Conservation (phyloP, 2,888 invertebrate species). For the Euclidia mi region DNA sequence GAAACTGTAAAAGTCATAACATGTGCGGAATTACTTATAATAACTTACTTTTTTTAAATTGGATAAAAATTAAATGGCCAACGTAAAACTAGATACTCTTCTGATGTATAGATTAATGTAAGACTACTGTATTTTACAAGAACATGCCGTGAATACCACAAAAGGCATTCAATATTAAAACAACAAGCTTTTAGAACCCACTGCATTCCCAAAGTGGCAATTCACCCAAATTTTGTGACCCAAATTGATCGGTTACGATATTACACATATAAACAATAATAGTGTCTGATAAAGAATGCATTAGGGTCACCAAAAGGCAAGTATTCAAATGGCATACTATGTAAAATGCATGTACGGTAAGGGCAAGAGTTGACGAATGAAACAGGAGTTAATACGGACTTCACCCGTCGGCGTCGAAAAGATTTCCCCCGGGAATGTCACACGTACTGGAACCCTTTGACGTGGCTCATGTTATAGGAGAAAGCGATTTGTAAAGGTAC, state of each 20-base stretch:
- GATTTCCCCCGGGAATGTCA: slow-evolving; percentile 81
- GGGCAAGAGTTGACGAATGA: slow-evolving; percentile 81
- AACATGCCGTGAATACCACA: too few species aligned
- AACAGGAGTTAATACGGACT: slow-evolving; percentile 82
- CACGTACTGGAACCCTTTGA: slow-evolving; percentile 65
- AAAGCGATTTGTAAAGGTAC: not conserved
- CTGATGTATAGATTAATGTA: too few species aligned
- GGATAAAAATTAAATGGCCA: too few species aligned
- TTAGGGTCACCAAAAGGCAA: slow-evolving; percentile 53
- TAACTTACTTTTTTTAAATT: too few species aligned
- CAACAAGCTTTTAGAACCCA: slow-evolving; percentile 3
- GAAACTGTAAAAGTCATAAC: too few species aligned
- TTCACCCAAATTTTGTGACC: slow-evolving; percentile 14
- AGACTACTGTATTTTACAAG: too few species aligned
- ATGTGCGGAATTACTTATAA: too few species aligned
- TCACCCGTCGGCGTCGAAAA: slow-evolving; percentile 82
- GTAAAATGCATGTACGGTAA: slow-evolving; percentile 74
- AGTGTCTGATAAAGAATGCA: slow-evolving; percentile 39
- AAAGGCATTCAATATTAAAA: too few species aligned
- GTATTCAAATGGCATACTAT: slow-evolving; percentile 63
- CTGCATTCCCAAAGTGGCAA: slow-evolving; percentile 16
- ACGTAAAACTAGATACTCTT: too few species aligned
- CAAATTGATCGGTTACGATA: slow-evolving; percentile 36
- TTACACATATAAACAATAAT: slow-evolving; percentile 49
- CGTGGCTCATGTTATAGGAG: slow-evolving; percentile 45